phyloP scores from a whole-genome alignment of 1,140 invertebrate genomes.

The Ceratina calcarata region DNA sequence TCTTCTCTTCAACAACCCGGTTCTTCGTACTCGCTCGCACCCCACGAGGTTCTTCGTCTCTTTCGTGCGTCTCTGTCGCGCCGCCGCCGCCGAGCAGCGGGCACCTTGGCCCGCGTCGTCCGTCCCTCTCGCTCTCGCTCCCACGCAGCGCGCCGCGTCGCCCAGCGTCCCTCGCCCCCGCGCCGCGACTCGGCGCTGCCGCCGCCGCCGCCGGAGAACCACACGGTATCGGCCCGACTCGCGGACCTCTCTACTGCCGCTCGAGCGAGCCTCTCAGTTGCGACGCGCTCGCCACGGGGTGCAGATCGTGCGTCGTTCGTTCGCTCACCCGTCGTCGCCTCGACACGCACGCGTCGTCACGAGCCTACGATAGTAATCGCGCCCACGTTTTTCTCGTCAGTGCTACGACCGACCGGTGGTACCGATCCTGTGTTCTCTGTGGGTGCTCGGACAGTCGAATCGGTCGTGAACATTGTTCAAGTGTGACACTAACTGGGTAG shows the following conservation, averaged over 20 bases:
- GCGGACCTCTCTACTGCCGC: constrained; percentile 55
- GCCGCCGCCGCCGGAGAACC: constrained; percentile 29
- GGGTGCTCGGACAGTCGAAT: no score
- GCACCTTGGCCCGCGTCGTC: neutral
- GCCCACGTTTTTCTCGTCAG: constrained; percentile 13
- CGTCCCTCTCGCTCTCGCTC: neutral
- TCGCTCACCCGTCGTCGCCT: constrained; percentile 2
- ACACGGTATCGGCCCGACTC: constrained; percentile 54
- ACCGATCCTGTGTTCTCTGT: no score
- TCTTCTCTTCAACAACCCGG: no score
- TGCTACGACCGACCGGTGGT: no score
- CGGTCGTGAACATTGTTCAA: neutral
- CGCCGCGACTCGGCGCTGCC: constrained; percentile 7
- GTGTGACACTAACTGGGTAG: neutral
- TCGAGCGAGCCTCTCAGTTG: constrained; percentile 75
- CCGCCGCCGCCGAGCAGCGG: neutral
- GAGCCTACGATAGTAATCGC: constrained; percentile 31
- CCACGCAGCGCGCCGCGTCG: neutral
- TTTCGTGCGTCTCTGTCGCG: neutral
- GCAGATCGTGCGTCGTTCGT: constrained; percentile 69
- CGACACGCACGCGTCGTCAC: constrained; percentile 44
- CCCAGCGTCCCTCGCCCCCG: neutral
- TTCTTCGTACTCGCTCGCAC: no score
- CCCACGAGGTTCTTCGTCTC: constrained; percentile 25
- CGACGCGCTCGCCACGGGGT: constrained; percentile 80